Conservation (phyloP, 2,113 vertebrate species). For the Myiagra hebetior region DNA sequence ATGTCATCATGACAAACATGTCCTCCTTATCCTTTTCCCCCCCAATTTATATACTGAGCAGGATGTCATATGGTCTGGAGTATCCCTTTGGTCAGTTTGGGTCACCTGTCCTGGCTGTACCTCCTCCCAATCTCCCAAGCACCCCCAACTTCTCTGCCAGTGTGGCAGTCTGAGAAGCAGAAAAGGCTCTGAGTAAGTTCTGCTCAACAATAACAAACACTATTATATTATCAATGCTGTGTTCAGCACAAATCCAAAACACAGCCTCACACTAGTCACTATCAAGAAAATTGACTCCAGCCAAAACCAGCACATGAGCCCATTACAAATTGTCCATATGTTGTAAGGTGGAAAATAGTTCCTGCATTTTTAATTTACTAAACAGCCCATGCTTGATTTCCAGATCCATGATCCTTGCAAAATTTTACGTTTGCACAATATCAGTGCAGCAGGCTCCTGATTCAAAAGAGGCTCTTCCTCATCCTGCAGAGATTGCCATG, state of each 20-base stretch:
- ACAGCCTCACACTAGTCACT: background rate
- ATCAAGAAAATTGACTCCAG: background rate
- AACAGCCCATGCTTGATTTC: background rate
- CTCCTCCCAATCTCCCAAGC: background rate
- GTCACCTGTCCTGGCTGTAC: background rate
- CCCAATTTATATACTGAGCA: background rate
- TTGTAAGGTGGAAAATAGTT: background rate
- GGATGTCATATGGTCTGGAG: background rate
- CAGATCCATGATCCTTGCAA: background rate
- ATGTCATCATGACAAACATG: background rate
- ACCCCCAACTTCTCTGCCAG: background rate
- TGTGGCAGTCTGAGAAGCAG: background rate
- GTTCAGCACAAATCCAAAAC: background rate
- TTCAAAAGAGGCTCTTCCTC: background rate
- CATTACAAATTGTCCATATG: background rate
- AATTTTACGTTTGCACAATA: background rate
- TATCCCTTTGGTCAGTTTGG: background rate
- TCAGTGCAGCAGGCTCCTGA: background rate
- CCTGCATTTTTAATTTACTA: background rate
- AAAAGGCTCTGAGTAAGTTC: background rate
- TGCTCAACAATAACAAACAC: background rate
- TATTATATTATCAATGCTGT: background rate
- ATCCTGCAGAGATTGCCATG: background rate
- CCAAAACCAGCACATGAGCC: background rate
- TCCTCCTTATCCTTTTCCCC: background rate